Percentiles rank a stretch among this genome's conserved stretches.
Conservation (phyloP, 2,797 vertebrate genomes). For the Oreonectes daqikongensis region DNA sequence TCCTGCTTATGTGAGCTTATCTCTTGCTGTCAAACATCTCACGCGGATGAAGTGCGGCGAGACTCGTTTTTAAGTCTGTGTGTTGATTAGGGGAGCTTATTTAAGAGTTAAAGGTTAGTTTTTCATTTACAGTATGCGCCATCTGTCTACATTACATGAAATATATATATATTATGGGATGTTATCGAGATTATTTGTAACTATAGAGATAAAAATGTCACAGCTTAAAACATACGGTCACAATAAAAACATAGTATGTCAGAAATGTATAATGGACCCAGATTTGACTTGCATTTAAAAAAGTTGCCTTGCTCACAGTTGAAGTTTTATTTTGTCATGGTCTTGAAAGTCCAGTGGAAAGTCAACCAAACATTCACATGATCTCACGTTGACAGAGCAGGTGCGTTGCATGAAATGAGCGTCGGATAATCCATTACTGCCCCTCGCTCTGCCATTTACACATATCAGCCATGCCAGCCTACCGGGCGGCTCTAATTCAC, state of each 20-base stretch:
- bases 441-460: constrained; percentile 24
- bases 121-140: not conserved
- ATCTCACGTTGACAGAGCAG: constrained; percentile 27
- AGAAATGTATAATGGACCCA: no score
- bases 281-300: no score
- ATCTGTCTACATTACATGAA: not conserved
- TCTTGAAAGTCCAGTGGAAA: constrained; percentile 19
- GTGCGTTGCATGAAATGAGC: constrained; percentile 45
- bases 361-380: constrained; percentile 35
- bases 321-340: not conserved
- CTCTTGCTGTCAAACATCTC: constrained; percentile 51
- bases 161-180: not conserved
- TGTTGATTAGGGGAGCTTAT: constrained; percentile 38
- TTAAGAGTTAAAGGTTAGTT: constrained; percentile 22
- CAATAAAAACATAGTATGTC: no score
- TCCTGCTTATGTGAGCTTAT: constrained; percentile 53
- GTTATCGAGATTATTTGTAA: not conserved
- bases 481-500: constrained; percentile 20
- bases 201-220: not conserved
- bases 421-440: constrained; percentile 36
- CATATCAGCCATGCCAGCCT: constrained; percentile 33
- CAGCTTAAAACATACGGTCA: no score
- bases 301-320: no score
- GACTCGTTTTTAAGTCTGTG: constrained; percentile 26
- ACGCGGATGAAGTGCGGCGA: constrained; percentile 33